Conservation (phyloP, 2,888 invertebrate species). For the Eilema depressum region DNA sequence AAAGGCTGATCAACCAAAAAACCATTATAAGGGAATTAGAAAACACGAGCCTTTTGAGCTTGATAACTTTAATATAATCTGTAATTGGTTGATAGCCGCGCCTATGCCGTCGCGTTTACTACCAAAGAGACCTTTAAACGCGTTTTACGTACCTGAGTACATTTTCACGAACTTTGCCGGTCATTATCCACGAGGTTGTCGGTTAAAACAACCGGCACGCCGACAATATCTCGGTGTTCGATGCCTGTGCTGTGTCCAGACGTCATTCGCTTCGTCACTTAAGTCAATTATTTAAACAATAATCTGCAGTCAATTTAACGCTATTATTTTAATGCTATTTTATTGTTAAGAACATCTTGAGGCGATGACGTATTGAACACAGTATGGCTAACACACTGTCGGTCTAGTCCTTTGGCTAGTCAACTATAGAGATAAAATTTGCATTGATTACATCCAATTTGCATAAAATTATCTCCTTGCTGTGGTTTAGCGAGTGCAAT, state of each 20-base stretch:
- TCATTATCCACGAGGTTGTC: background rate
- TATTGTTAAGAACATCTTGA: conserved; percentile 31
- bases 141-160: too few species aligned
- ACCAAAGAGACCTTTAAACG: too few species aligned
- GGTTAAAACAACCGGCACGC: background rate
- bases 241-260: conserved; percentile 32
- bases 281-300: conserved; percentile 60
- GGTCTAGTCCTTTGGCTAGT: background rate
- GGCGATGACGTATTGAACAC: conserved; percentile 34
- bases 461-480: background rate
- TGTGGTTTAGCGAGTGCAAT: background rate
- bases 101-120: too few species aligned
- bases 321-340: conserved; percentile 19
- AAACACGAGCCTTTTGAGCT: too few species aligned
- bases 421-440: background rate
- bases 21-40: too few species aligned
- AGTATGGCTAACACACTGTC: conserved; percentile 24
- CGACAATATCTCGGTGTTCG: background rate
- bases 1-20: too few species aligned
- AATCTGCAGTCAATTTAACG: conserved; percentile 32
- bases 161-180: background rate
- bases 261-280: conserved; percentile 21
- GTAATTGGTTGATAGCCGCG: too few species aligned
- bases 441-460: background rate
- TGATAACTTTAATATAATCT: too few species aligned